phyloP scores from a whole-genome alignment of 2,113 vertebrate genomes.

The Pterocles gutturalis region DNA sequence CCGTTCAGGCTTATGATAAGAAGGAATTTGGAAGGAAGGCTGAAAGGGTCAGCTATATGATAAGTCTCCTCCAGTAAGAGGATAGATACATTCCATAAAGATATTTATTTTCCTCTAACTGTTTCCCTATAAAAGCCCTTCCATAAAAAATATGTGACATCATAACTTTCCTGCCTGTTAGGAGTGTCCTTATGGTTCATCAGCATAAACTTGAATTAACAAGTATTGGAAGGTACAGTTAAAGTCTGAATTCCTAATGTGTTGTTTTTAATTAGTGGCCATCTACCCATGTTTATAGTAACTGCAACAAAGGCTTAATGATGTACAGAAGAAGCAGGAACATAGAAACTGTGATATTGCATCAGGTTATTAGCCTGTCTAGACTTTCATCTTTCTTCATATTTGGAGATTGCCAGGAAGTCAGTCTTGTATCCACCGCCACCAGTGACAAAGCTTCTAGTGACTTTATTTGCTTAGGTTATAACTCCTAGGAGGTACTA shows the following conservation, averaged over 20 bases:
- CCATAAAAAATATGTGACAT: not conserved
- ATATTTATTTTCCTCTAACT: not conserved
- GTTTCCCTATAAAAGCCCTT: not conserved
- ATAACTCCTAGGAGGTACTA: not conserved
- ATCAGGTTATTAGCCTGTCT: not conserved
- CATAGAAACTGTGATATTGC: not conserved
- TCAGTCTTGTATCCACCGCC: not conserved
- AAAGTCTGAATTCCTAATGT: not conserved
- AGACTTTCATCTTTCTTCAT: not conserved
- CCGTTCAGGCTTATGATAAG: not conserved
- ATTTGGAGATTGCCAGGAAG: not conserved
- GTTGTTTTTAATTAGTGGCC: not conserved
- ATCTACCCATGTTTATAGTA: not conserved
- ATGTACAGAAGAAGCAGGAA: not conserved
- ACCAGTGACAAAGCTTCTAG: not conserved
- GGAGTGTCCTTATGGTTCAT: not conserved
- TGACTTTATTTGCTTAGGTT: not conserved
- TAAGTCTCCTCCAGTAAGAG: not conserved
- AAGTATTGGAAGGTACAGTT: not conserved
- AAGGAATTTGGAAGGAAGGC: not conserved
- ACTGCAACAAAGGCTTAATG: not conserved
- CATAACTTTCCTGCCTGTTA: not conserved
- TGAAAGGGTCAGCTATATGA: not conserved
- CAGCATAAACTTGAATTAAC: not conserved
- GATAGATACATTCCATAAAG: not conserved